Percentiles rank a stretch among this genome's conserved stretches.
These are phyloP conservation scores for Psilanteris sp. DNA, from an alignment of 1,140 invertebrate species.

Conservation along the genomic window DNA sequence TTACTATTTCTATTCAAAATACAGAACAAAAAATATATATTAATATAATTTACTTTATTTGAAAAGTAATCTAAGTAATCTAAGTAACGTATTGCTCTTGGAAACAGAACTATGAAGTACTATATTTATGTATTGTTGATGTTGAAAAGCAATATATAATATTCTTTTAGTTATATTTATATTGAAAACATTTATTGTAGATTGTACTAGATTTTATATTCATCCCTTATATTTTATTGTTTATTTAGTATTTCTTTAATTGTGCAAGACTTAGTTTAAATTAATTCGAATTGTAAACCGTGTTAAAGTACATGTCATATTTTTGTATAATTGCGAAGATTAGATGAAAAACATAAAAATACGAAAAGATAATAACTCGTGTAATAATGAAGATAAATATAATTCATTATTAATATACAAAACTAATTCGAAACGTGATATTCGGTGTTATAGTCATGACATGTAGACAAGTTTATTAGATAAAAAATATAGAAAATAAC, in stretches of 20 bases:
- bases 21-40: conserved; percentile 1
- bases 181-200: conserved; percentile 41
- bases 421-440: conserved; percentile 51
- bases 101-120: too few species aligned
- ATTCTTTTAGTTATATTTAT: conserved; percentile 53
- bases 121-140: conserved; percentile 44
- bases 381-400: conserved; percentile 47
- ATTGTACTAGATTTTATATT: conserved; percentile 46
- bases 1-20: conserved; percentile 23
- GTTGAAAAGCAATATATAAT: conserved; percentile 51
- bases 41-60: too few species aligned
- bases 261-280: conserved; percentile 43
- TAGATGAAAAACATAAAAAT: conserved; percentile 34
- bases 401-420: conserved; percentile 53
- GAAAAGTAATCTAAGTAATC: conserved; percentile 22
- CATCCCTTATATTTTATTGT: too few species aligned
- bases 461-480: conserved; percentile 54
- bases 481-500: conserved; percentile 31
- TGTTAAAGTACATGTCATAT: conserved; percentile 52
- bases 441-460: conserved; percentile 50
- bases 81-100: conserved; percentile 25
- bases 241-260: too few species aligned
- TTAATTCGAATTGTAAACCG: conserved; percentile 38
- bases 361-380: conserved; percentile 47
- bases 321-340: conserved; percentile 57